Conservation (phyloP, 2,888 invertebrate genomes). For the Dynastes maya region DNA sequence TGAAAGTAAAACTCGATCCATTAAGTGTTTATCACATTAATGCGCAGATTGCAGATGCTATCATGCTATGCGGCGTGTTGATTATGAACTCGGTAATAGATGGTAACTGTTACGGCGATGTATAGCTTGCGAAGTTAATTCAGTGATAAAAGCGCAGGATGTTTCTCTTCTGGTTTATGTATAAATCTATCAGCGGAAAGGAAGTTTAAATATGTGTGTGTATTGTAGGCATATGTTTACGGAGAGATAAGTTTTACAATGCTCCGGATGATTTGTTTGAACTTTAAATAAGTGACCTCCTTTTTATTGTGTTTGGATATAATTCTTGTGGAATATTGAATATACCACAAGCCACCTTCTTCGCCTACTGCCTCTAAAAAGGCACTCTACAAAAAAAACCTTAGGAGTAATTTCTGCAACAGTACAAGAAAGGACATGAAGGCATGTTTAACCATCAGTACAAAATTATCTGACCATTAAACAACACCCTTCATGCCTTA, state of each 20-base stretch:
- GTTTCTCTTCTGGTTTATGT: constrained; percentile 33
- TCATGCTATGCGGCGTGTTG: constrained; percentile 1
- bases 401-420: too few species aligned
- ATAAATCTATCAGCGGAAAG: constrained; percentile 30
- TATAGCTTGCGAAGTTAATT: constrained; percentile 24
- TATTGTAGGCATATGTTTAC: not conserved
- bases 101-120: constrained; percentile 19
- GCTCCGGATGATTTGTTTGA: not conserved
- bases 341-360: too few species aligned
- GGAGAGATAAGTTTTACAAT: constrained; percentile 16
- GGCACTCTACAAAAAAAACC: too few species aligned
- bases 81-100: constrained; percentile 7
- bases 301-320: too few species aligned
- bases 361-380: too few species aligned
- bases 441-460: too few species aligned
- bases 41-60: constrained; percentile 4
- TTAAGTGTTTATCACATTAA: constrained; percentile 18
- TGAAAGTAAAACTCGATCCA: not conserved
- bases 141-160: constrained; percentile 26
- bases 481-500: too few species aligned
- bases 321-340: too few species aligned
- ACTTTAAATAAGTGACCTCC: too few species aligned
- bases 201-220: constrained; percentile 18
- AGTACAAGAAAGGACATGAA: too few species aligned
- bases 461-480: too few species aligned